phyloP scores from a whole-genome alignment of 2,113 vertebrate species.

The Platysternon megacephalum region DNA sequence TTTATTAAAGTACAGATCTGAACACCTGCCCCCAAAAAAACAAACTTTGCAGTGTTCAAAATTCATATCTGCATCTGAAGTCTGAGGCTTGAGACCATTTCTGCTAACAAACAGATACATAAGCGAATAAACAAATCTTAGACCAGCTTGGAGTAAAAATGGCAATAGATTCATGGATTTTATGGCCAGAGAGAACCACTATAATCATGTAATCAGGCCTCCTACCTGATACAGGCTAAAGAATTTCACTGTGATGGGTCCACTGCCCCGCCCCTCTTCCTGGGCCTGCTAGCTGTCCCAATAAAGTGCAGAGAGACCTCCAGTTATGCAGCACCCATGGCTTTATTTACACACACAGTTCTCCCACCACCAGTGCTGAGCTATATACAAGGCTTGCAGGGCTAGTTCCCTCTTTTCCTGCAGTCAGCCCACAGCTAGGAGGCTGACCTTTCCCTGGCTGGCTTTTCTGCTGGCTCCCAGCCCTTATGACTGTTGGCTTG shows the following conservation, averaged over 20 bases:
- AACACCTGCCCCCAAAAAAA: neutral
- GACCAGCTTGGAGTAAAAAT: neutral
- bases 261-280: too few relatives aligned
- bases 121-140: neutral
- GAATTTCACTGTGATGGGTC: neutral
- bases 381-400: too few relatives aligned
- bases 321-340: too few relatives aligned
- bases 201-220: neutral
- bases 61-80: neutral
- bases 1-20: neutral
- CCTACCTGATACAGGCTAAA: neutral
- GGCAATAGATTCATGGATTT: neutral
- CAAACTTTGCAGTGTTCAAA: neutral
- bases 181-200: neutral
- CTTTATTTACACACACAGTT: too few relatives aligned
- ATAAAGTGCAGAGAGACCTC: too few relatives aligned
- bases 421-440: too few relatives aligned
- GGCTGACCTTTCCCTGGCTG: too few relatives aligned
- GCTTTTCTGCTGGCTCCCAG: too few relatives aligned
- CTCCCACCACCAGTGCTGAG: too few relatives aligned
- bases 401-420: too few relatives aligned
- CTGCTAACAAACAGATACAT: neutral
- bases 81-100: neutral
- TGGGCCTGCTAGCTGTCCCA: too few relatives aligned
- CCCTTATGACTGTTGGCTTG: too few relatives aligned